Percentiles rank a stretch among this genome's conserved stretches.
Evolutionary conservation across 2,113 vertebrate species (phyloP).

Genomic region (Meleagris gallopavo): DNA sequence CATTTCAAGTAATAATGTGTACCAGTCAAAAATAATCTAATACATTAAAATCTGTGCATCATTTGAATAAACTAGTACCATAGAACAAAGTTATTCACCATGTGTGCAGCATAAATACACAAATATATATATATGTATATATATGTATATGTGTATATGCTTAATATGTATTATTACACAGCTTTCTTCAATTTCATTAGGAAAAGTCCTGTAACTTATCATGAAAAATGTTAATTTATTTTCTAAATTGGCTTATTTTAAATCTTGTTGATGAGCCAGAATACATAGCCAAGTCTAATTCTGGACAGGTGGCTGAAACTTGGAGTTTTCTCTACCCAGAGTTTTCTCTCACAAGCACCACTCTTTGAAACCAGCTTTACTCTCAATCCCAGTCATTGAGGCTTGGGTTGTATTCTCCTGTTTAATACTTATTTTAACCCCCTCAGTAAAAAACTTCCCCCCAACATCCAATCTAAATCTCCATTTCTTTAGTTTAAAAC

Average conservation of each 20-base stretch:
- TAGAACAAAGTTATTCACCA: not conserved
- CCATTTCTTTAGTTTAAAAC: too few species aligned
- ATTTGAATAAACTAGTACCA: not conserved
- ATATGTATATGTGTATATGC: not conserved
- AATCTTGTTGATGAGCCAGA: not conserved
- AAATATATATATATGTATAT: not conserved
- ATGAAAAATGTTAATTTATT: not conserved
- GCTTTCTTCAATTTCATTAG: not conserved
- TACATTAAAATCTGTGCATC: not conserved
- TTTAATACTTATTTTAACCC: conserved; percentile 7
- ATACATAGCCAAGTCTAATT: not conserved
- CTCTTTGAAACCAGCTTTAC: not conserved
- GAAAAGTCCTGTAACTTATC: not conserved
- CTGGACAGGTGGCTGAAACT: not conserved
- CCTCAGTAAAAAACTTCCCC: too few species aligned
- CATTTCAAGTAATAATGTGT: not conserved
- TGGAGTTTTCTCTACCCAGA: not conserved
- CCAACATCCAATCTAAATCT: too few species aligned
- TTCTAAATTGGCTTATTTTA: not conserved
- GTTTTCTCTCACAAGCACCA: not conserved
- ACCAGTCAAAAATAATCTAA: not conserved
- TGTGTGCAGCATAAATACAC: not conserved
- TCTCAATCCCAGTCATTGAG: not conserved
- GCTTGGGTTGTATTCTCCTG: not conserved
- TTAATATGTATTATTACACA: not conserved